These are phyloP conservation scores for Acanthurus tractus DNA, from an alignment of 2,797 vertebrate genomes.

Conservation along the genomic window DNA sequence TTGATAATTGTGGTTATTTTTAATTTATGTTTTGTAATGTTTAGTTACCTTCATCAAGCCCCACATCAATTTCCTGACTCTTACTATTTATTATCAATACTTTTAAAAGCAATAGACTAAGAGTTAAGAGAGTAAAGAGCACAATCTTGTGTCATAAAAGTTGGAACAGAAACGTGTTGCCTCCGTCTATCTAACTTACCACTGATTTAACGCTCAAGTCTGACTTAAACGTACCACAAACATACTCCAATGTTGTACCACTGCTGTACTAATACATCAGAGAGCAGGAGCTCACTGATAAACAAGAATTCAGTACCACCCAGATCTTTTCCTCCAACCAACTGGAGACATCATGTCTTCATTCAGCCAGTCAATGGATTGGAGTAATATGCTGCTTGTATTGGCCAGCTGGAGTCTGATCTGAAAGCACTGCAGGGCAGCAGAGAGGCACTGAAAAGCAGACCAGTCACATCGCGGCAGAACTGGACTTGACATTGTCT, in stretches of 20 bases:
- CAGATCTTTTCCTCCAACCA: conserved; percentile 55
- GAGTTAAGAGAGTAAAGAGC: conserved; percentile 89
- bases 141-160: conserved; percentile 88
- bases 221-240: conserved; percentile 46
- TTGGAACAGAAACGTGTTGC: conserved; percentile 86
- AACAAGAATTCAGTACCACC: conserved; percentile 44
- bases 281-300: conserved; percentile 45
- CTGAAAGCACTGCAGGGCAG: conserved; percentile 79
- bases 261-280: conserved; percentile 47
- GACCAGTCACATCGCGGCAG: conserved; percentile 63
- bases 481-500: conserved; percentile 60
- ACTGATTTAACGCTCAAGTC: conserved; percentile 59
- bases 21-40: conserved; percentile 66
- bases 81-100: conserved; percentile 76
- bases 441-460: conserved; percentile 80
- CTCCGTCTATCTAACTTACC: conserved; percentile 85
- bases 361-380: conserved; percentile 40
- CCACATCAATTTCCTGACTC: conserved; percentile 65
- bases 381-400: conserved; percentile 37
- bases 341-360: conserved; percentile 36
- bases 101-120: conserved; percentile 94
- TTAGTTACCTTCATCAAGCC: conserved; percentile 62
- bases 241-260: conserved; percentile 28
- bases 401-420: conserved; percentile 53
- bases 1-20: conserved; percentile 71